Base-by-base conservation (phyloP, 2,888 invertebrate genomes). In the Pandemis heparana region DNA sequence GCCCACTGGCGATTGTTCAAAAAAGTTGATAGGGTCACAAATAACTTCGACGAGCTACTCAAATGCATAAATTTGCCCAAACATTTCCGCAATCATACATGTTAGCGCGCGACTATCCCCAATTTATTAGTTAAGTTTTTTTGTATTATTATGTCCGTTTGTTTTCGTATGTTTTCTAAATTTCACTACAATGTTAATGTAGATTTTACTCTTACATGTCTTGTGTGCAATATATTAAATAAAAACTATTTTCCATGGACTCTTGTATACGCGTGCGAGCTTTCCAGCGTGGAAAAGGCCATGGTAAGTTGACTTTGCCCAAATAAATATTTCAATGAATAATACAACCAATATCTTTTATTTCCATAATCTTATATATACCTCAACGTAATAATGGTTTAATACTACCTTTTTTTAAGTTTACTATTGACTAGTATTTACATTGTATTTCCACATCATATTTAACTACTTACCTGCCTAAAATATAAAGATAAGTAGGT, bases 161-260 rank as follows among this genome's bases (percentile, higher is more conserved):
- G 48, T 67, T 66, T 72, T 53, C n/a, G 46, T 73, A 53, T 70
- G 51, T 70, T 74, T 70, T 61, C 62, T 56, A 63, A 63, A 69
- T 74, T 60, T 65, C 59, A 51, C 73, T 73, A 70, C 60, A 53
- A 64, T 79, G 81, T 83, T 81, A 80, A 79, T 80, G 79, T 84
- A 82, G 80, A 77, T 80, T 80, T 74, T 77, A 79, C 81, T 79
- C 80, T 82, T 81, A 79, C 75, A 83, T 83, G 79, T 76, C 80
- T 79, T 79, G 87, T 87, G 91, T 89, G 90, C 87, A 87, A 86
- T 85, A 81, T 84, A 91, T 88, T 89, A 89, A 90, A 89, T 86
- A 86, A 88, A 83, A 82, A 87, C 88, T 92, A 82, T 94, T 92
- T 93, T 93, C 92, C 92, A 94, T 94, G 94, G 92, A 92, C 89